Evolutionary conservation across 2,888 invertebrate species (phyloP), one percentile per base, ranked within the genome.

Genomic region (Odontocolon sp.): DNA sequence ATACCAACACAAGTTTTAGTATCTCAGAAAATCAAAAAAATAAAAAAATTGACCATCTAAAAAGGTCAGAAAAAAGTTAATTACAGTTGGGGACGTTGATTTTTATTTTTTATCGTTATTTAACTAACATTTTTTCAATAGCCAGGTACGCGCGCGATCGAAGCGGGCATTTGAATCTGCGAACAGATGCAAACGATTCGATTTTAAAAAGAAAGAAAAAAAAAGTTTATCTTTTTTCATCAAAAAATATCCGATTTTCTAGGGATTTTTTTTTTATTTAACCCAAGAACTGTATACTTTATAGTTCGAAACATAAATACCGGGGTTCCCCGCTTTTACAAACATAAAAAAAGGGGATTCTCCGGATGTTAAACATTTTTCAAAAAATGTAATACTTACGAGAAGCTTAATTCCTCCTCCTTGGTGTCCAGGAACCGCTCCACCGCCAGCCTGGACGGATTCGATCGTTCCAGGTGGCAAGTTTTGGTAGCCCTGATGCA

Each of bases 401-500:
- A 88, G 74, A 26, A 90, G 77, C 33, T 89, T 89, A 2, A 90
- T 86, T 64, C 89, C 89, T 28, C 89, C 89, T 18, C 89, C 89
- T 69, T 90, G 86, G 47, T 87, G 88, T 31, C 83, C 87, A 6
- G 87, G 84, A 18, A 82, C 79, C 11, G 87, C 83, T 28, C 89
- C 89, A 57, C 89, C 90, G 1, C 89, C 90, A 59, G 87, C 89
- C 73, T 89, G 87, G 18, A 90, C 82, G 2, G 87, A 83, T 72
- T 90, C 90, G 4, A 88, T 66, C 3, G 89, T 78, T 11, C 89
- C 90, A 6, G 87, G 84, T 26, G 90, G 90, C 80, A 90, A 80
- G 70, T 87, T 89, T 66, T 89, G 89, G 63, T 90, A 89, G 3
- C 90, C 90, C 54, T 90, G 90, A 67, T 87, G 88, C 86, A 90